phyloP scores from a whole-genome alignment of 2,888 invertebrate species.

The Spisula subtruncata region DNA sequence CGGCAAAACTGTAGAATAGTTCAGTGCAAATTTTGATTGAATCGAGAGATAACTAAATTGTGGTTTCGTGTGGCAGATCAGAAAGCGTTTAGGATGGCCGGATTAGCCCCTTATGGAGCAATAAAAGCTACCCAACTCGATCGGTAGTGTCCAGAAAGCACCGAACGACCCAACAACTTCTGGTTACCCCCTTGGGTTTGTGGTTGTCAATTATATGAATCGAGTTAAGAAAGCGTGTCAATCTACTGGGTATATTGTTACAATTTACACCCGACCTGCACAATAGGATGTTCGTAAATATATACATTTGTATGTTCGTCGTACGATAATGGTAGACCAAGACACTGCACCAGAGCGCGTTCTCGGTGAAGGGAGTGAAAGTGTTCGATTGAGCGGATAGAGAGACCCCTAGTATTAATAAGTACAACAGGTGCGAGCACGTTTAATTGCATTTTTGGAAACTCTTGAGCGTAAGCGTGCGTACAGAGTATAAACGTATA shows the following conservation, averaged over 20 bases:
- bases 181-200: constrained; percentile 23
- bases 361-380: constrained; percentile 15
- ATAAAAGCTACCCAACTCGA: constrained; percentile 9
- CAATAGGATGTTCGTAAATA: constrained; percentile 41
- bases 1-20: constrained; percentile 3
- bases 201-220: constrained; percentile 41
- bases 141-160: constrained; percentile 3
- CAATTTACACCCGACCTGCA: constrained; percentile 1
- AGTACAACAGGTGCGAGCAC: constrained; percentile 48
- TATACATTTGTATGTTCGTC: neutral
- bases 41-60: constrained; percentile 11
- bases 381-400: constrained; percentile 43
- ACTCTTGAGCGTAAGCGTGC: constrained; percentile 25
- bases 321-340: constrained; percentile 36
- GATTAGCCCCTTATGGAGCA: constrained; percentile 31
- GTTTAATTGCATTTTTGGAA: constrained; percentile 41
- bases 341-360: constrained; percentile 14
- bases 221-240: constrained; percentile 39
- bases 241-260: constrained; percentile 24
- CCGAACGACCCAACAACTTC: constrained; percentile 7
- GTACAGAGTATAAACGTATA: constrained; percentile 14
- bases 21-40: constrained; percentile 17
- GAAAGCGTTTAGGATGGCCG: constrained; percentile 27
- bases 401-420: constrained; percentile 29
- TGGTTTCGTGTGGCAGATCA: constrained; percentile 28